Evolutionary conservation across 2,113 vertebrate genomes (phyloP).

Genomic region (Furnarius figulus): DNA sequence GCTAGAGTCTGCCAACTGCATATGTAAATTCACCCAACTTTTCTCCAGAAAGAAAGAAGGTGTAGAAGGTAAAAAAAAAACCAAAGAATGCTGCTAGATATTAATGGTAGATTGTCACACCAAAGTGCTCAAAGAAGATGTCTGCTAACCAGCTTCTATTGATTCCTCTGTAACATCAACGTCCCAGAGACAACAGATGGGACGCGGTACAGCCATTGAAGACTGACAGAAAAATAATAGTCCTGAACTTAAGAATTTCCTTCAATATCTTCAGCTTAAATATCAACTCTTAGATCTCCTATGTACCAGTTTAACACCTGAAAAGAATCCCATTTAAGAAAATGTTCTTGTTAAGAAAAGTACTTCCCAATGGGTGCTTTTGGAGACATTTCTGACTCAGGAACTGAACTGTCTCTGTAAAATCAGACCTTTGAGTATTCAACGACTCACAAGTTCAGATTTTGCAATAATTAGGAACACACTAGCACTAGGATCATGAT

Average conservation of each 20-base stretch:
- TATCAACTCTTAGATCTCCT: not conserved
- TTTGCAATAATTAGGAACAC: not conserved
- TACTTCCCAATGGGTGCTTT: not conserved
- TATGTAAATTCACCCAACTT: not conserved
- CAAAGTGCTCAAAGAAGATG: not conserved
- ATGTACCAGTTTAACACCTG: not conserved
- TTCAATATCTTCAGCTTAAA: not conserved
- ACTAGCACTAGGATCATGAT: not conserved
- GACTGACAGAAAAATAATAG: not conserved
- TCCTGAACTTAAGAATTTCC: not conserved
- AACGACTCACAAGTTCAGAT: not conserved
- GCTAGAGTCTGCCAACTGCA: not conserved
- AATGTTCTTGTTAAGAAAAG: not conserved
- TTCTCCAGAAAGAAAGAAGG: not conserved
- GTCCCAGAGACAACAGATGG: not conserved
- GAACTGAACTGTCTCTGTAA: not conserved
- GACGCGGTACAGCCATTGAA: not conserved
- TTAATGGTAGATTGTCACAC: not conserved
- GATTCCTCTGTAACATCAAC: not conserved
- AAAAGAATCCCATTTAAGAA: not conserved
- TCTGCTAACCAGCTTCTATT: not conserved
- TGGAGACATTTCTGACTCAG: not conserved
- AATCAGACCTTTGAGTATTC: not conserved
- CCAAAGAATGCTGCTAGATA: not conserved
- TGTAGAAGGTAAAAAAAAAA: not conserved